Percentiles rank a stretch among this genome's conserved stretches.
These are phyloP conservation scores for Alcedo quadribrachys DNA, from an alignment of 2,797 vertebrate species.

Conservation along the genomic window DNA sequence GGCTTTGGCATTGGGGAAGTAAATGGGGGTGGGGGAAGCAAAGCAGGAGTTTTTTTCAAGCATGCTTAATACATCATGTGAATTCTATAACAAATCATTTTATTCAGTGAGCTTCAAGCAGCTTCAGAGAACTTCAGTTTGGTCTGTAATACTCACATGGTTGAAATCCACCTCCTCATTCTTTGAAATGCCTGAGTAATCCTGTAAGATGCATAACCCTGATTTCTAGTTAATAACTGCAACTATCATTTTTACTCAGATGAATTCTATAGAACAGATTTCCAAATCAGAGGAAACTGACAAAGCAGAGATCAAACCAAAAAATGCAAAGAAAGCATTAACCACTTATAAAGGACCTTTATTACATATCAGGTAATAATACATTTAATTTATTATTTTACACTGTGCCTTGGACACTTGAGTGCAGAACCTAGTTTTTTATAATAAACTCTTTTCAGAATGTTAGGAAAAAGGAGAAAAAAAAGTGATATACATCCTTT, in stretches of 20 bases:
- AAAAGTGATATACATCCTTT: neutral
- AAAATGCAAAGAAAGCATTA: conserved; percentile 87
- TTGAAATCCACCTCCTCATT: neutral
- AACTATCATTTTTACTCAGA: conserved; percentile 76
- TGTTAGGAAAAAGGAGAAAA: neutral
- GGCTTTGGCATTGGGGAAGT: neutral
- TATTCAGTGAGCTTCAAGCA: neutral
- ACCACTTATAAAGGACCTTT: conserved; percentile 92
- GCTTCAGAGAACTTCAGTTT: neutral
- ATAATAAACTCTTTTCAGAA: neutral
- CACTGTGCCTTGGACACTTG: neutral
- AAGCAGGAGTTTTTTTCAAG: neutral
- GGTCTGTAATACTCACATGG: neutral
- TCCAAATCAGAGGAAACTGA: conserved; percentile 87
- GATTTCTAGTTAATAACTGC: conserved; percentile 30
- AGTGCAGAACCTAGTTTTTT: neutral
- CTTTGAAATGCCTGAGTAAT: conserved; percentile 16
- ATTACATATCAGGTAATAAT: conserved; percentile 92
- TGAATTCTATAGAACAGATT: conserved; percentile 86
- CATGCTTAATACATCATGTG: neutral
- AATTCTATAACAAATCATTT: neutral
- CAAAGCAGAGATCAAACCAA: conserved; percentile 84
- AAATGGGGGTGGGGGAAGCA: rapidly evolving
- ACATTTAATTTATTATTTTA: neutral
- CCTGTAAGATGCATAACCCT: neutral